These are phyloP conservation scores for Cathartes aura DNA, from an alignment of 2,113 vertebrate genomes.

Conservation along the genomic window DNA sequence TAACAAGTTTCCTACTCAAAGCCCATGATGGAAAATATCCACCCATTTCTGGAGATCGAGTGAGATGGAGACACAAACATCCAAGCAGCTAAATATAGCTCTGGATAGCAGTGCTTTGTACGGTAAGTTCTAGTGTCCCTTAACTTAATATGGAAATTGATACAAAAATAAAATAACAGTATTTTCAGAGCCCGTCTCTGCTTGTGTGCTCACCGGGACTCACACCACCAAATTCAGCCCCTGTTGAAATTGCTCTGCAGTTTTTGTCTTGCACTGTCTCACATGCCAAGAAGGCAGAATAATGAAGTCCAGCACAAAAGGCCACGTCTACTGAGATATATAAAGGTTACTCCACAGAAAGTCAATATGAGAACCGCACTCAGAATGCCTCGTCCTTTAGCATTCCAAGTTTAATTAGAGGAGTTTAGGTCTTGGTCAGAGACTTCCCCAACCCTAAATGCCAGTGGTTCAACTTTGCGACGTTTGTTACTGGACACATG, in stretches of 20 bases:
- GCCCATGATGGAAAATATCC: neutral
- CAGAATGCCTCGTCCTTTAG: conserved; percentile 5
- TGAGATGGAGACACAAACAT: conserved; percentile 19
- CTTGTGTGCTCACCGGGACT: neutral
- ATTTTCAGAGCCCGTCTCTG: conserved; percentile 10
- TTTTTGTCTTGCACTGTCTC: neutral
- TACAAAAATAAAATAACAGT: neutral
- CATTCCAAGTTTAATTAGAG: conserved; percentile 27
- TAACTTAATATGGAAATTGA: conserved; percentile 34
- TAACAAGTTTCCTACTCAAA: neutral
- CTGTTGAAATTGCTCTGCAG: neutral
- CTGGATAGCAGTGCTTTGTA: neutral
- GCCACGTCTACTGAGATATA: neutral
- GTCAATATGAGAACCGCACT: neutral
- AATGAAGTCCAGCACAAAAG: conserved; percentile 17
- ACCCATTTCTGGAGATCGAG: neutral
- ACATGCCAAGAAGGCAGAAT: neutral
- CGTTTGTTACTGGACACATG: neutral
- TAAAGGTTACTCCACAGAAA: conserved; percentile 34
- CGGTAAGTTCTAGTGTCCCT: neutral
- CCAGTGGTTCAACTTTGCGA: neutral
- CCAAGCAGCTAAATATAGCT: conserved; percentile 17
- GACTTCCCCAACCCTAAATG: neutral
- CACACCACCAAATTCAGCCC: neutral
- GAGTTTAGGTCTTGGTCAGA: neutral